Evolutionary conservation across 2,113 vertebrate genomes (phyloP), one percentile per base, ranked within the genome.

Genomic region (Equus quagga): DNA sequence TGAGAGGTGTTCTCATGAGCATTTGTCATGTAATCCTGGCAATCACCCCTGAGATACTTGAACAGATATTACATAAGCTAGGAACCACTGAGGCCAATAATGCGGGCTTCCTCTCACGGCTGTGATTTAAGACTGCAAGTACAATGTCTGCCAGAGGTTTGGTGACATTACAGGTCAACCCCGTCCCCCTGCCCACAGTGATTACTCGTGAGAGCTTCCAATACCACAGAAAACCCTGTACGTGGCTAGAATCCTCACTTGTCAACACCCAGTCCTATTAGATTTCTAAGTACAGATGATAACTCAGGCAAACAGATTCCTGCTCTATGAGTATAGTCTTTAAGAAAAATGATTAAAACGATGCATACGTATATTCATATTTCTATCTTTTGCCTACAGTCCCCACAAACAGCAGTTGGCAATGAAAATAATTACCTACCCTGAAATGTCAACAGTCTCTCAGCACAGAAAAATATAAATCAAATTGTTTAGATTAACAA

Each of bases 401-500:
- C 41, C 92, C 83, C 92, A 92, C 1, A 49, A 97, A 98, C 62
- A 98, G 44, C 88, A 64, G 93, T 97, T 98, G 97, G 83, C 89
- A 41, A 81, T 79, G 49, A 96, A 79, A 97, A 97, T 97, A 44
- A 67, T 97, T 97, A 96, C 94, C 93, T 89, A 97, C 28, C 85
- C 95, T 94, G 69, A 97, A 97, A 95, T 94, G 64, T 97, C 81
- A 98, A 93, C 44, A 98, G 62, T 83, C 33, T 90, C 90, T 92
- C 46, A 95, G 94, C 9, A 86, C 24, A 97, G 69, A 79, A 93
- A 97, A 96, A 64, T 86, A 98, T 65, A 97, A 69, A 97, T 98
- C 97, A 93, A 97, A 88, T 97, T 96, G 70, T 93, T 98, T 97
- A 95, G 94, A 97, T 89, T 94, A 98, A 97, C 72, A 98, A 97